Percentiles rank a stretch among this genome's conserved stretches.
phyloP scores from a whole-genome alignment of 2,888 invertebrate species.

The Stenotaenia linearis region DNA sequence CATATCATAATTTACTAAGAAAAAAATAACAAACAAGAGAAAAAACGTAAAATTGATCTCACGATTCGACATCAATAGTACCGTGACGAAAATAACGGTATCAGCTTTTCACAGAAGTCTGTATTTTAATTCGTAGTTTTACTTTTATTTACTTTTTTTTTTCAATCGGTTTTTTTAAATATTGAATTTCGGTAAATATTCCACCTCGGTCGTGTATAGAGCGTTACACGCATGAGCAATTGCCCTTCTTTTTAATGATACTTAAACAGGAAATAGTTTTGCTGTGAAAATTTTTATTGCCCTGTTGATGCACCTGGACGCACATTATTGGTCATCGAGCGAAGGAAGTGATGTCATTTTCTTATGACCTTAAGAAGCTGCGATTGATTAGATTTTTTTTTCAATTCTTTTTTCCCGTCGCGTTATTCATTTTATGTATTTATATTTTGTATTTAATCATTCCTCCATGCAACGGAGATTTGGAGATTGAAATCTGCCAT shows the following conservation, averaged over 20 bases:
- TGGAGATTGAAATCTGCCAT: neutral
- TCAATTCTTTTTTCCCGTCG: neutral
- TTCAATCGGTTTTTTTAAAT: neutral
- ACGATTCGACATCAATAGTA: neutral
- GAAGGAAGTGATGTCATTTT: constrained; percentile 3
- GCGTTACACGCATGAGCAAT: constrained; percentile 13
- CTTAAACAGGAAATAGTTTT: constrained; percentile 15
- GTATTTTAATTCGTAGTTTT: neutral
- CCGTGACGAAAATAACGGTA: neutral
- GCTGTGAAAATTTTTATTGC: constrained; percentile 13
- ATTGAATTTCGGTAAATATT: neutral
- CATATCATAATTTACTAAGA: neutral
- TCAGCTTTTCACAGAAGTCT: neutral
- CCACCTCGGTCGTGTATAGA: constrained; percentile 2
- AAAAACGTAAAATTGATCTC: neutral
- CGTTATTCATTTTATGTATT: neutral
- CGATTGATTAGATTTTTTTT: neutral
- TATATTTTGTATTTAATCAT: neutral
- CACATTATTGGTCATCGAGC: constrained; percentile 1
- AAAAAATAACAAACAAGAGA: neutral
- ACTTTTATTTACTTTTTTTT: neutral
- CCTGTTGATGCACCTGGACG: constrained; percentile 15
- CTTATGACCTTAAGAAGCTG: neutral
- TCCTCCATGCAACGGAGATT: neutral
- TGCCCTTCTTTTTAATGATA: constrained; percentile 11